These are phyloP conservation scores for Calyptomena viridis DNA, from an alignment of 2,113 vertebrate species.

Conservation along the genomic window DNA sequence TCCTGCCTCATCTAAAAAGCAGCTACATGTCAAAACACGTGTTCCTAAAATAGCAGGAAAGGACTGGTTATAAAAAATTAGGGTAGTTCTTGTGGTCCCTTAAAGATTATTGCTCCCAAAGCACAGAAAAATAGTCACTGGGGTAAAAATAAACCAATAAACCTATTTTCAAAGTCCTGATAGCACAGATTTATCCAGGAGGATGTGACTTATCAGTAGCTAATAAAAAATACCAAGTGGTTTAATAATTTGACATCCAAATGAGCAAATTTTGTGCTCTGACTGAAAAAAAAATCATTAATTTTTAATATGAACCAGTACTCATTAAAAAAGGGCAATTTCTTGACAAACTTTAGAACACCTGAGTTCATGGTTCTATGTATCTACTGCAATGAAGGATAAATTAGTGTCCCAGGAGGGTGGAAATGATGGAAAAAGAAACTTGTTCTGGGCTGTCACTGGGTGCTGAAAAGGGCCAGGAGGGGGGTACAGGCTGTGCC, in stretches of 20 bases:
- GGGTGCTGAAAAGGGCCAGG: not conserved
- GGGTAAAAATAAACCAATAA: not conserved
- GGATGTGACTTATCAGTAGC: not conserved
- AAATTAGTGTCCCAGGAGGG: not conserved
- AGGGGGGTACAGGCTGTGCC: not conserved
- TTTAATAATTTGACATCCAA: not conserved
- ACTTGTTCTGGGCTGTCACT: not conserved
- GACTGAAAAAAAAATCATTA: not conserved
- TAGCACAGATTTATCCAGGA: not conserved
- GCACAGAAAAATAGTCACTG: not conserved
- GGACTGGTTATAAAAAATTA: not conserved
- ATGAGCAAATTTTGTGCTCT: not conserved
- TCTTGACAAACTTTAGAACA: not conserved
- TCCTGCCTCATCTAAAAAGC: not conserved
- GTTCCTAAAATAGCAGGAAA: not conserved
- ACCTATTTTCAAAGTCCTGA: not conserved
- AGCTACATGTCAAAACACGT: rapidly evolving
- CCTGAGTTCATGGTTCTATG: not conserved
- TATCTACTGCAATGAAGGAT: not conserved
- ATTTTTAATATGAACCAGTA: not conserved
- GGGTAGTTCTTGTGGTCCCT: not conserved
- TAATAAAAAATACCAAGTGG: not conserved
- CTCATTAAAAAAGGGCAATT: not conserved
- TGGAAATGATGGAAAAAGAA: not conserved
- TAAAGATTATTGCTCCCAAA: not conserved